Base-by-base conservation (phyloP, 2,888 invertebrate genomes). In the Pocota personata region DNA sequence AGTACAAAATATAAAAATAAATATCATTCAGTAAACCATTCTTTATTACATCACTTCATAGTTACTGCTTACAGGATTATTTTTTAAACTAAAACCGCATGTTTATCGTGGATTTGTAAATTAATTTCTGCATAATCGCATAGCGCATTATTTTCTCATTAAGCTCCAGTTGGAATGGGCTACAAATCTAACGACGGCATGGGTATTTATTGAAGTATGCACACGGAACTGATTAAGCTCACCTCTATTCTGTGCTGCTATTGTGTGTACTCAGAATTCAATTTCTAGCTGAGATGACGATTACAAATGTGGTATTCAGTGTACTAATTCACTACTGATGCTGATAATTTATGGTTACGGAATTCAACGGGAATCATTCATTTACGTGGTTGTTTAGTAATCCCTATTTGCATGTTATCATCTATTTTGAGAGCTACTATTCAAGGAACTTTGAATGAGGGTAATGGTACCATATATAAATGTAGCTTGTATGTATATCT, bases 251-350 rank as follows among this genome's bases (percentile, higher is more conserved):
- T n/a, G 62, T 30, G 10, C 27, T 73, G 16, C 71, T 16, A 71
- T 77, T 66, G 71, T 77, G 55, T 35, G 19, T 82, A 76, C 48
- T 67, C 43, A 27, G 32, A 76, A 77, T 69, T 76, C 69, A 69
- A 82, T 82, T 76, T 76, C 69, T 37, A 64, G 57, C 71, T 58
- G 50, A 71, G 71, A 52, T 66, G 58, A 24, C 77, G 82, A 82
- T 71, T 77, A 71, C 77, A 76, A 82, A 69, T 82, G 82, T 58
- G 57, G 77, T 77, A 64, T 71, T 58, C 64, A 52, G 57, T 64
- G 64, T 40, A 21, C 75, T 71, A 37, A 58, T 66, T 66, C 52
- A 46, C 46, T 58, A 24, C 24, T 76, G 30, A 19, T 14, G 35
- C 62, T 16, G 75, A 69, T 67, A 82, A 77, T 77, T 66, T 66